Evolutionary conservation across 2,797 vertebrate genomes (phyloP).

Genomic region (Smutsia temminckii): DNA sequence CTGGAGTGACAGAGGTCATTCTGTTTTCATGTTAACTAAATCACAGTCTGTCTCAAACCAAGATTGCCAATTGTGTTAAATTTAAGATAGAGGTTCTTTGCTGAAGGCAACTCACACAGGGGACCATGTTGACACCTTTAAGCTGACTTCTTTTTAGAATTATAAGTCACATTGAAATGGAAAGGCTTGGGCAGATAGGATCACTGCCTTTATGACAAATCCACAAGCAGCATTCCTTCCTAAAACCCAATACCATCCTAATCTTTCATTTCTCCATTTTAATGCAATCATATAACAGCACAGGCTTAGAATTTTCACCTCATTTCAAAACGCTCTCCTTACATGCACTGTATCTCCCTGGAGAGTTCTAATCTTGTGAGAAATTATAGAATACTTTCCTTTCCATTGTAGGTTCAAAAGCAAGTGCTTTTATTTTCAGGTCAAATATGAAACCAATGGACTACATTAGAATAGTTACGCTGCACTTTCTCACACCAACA

Average conservation of each 20-base stretch:
- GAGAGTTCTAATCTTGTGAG: constrained; percentile 67
- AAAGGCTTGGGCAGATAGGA: constrained; percentile 73
- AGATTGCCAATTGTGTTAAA: background rate
- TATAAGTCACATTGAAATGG: constrained; percentile 67
- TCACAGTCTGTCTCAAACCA: background rate
- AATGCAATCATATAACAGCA: constrained; percentile 68
- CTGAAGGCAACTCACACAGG: constrained; percentile 30
- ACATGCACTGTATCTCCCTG: background rate
- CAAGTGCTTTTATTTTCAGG: constrained; percentile 27
- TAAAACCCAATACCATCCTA: constrained; percentile 63
- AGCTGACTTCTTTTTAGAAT: constrained; percentile 69
- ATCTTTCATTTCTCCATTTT: constrained; percentile 67
- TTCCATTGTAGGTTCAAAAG: constrained; percentile 2
- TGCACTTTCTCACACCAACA: background rate
- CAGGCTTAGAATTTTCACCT: constrained; percentile 67
- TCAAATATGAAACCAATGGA: background rate
- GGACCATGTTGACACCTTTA: constrained; percentile 37
- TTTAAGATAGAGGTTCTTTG: background rate
- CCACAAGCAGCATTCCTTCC: constrained; percentile 24
- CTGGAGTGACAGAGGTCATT: constrained; percentile 59
- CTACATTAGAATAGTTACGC: constrained; percentile 45
- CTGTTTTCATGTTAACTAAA: constrained; percentile 63
- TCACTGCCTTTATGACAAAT: constrained; percentile 73
- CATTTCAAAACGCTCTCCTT: constrained; percentile 66
- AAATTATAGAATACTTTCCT: constrained; percentile 13